Percentiles rank a stretch among this genome's conserved stretches.
Conservation (phyloP, 2,113 vertebrate species). For the Serinus canaria region DNA sequence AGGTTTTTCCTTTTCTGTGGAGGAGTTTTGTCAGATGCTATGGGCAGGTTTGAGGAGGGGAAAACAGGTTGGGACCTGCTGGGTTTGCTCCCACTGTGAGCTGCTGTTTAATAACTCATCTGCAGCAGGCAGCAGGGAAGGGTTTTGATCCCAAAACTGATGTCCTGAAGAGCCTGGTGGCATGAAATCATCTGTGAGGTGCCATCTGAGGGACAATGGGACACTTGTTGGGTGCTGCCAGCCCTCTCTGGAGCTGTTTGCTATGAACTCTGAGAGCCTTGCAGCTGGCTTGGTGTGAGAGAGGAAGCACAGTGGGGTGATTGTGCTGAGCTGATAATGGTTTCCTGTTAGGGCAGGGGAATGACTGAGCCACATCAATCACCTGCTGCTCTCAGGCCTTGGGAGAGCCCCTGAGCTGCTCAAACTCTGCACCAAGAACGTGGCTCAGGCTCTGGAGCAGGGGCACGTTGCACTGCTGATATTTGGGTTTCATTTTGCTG, state of each 20-base stretch:
- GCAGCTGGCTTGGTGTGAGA: not conserved
- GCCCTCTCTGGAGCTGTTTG: not conserved
- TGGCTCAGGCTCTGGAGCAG: not conserved
- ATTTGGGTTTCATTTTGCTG: not conserved
- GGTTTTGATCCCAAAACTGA: not conserved
- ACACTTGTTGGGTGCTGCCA: not conserved
- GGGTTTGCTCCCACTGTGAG: not conserved
- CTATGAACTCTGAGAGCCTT: not conserved
- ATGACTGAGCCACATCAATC: not conserved
- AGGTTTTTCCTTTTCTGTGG: not conserved
- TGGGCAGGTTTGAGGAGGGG: not conserved
- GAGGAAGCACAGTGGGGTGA: not conserved
- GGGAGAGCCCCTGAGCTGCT: not conserved
- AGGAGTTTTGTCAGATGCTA: not conserved
- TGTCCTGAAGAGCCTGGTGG: not conserved
- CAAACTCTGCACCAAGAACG: not conserved
- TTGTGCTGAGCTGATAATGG: conserved; percentile 34
- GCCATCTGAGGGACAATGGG: not conserved
- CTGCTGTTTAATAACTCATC: not conserved
- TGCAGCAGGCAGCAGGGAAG: not conserved
- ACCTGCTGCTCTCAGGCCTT: not conserved
- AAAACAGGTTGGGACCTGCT: not conserved
- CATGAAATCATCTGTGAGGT: not conserved
- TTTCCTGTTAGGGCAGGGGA: conserved; percentile 35
- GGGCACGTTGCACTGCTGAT: not conserved